Base-by-base conservation (phyloP, 2,797 vertebrate genomes). In the Florisuga fusca region DNA sequence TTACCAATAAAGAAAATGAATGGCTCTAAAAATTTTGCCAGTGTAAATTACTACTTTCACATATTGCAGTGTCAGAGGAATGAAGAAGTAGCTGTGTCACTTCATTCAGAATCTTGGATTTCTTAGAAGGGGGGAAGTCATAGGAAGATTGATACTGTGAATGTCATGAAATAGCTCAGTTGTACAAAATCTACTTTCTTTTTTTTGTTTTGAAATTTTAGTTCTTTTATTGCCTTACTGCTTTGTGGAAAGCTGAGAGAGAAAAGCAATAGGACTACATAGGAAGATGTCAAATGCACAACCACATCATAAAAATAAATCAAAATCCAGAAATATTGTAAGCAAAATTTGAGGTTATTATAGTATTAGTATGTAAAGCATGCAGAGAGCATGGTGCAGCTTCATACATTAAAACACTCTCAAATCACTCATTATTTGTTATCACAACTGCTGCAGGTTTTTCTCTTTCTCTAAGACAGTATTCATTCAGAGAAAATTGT, bases 401-500 rank as follows among this genome's bases (percentile, higher is more conserved):
- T 95, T 91, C 79, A 84, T 25, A 55, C 89, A 72, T 68, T 94
- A 94, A 96, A 92, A 53, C 26, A 14, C 50, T 91, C 59, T 85
- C 58, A 80, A 92, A 92, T 94, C 36, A 81, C 91, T 95, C 72
- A 85, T 97, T 88, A 63, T 88, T 97, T 96, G 84, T 97, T 95
- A 89, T 34, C 68, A 55, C 90, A 96, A 90, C 91, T 95, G 93
- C 84, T 95, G 88, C 84, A 85, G 80, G 82, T 89, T 92, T 94
- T 91, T 82, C 84, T 91, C 59, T 92, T 67, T 92, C 71, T 88
- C 76, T 95, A 81, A 69, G 71, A 91, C 45, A 72, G 54, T 79
- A 85, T 84, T 93, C 92, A 92, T 92, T 95, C 94, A 77, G 89
- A 89, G 88, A 95, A 90, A 97, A 96, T 91, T 91, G 94, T 89